These are phyloP conservation scores for Scotopteryx bipunctaria DNA, from an alignment of 2,888 invertebrate species.

Conservation along the genomic window DNA sequence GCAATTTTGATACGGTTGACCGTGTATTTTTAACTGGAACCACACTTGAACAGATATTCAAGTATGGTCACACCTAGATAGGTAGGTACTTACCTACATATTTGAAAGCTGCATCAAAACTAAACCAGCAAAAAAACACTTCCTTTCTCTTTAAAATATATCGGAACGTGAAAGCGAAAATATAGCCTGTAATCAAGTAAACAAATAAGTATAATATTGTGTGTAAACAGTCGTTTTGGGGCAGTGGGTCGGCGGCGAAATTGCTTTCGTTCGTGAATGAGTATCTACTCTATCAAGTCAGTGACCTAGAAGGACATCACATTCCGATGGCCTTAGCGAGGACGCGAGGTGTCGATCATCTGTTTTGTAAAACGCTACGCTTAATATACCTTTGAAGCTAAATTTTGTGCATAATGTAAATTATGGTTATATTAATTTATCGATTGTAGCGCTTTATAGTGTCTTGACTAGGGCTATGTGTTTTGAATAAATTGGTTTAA, in stretches of 20 bases:
- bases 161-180: conserved; percentile 33
- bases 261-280: conserved; percentile 67
- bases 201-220: conserved; percentile 52
- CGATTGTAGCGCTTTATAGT: too few species aligned
- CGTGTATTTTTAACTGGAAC: too few species aligned
- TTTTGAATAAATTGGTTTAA: too few species aligned
- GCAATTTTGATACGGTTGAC: too few species aligned
- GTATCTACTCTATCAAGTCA: conserved; percentile 54
- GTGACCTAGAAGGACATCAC: conserved; percentile 70
- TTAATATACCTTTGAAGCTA: too few species aligned
- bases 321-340: conserved; percentile 56
- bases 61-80: too few species aligned
- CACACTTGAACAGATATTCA: background rate
- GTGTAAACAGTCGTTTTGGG: conserved; percentile 56
- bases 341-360: conserved; percentile 7
- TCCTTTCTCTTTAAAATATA: conserved; percentile 25
- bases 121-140: conserved; percentile 10
- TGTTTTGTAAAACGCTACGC: too few species aligned
- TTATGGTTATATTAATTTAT: too few species aligned
- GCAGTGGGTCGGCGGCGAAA: conserved; percentile 67
- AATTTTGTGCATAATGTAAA: too few species aligned
- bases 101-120: conserved; percentile 7
- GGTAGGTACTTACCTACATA: too few species aligned
- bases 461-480: too few species aligned
- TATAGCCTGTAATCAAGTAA: conserved; percentile 45